Conservation (phyloP, 2,888 invertebrate genomes). For the Embidobia sp. region DNA sequence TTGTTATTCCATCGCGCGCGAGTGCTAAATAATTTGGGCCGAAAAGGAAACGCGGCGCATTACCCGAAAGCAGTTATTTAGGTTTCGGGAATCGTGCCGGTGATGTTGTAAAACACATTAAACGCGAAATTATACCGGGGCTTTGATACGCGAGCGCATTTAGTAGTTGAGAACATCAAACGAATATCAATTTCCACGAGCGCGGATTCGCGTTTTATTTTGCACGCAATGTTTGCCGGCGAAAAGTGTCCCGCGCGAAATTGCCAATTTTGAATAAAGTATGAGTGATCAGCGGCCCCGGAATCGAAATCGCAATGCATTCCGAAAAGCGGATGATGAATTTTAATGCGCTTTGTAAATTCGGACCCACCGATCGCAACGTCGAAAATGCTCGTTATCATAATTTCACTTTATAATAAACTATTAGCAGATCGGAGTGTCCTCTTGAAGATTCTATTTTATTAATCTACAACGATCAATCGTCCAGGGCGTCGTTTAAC, state of each 20-base stretch:
- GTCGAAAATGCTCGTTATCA: background rate
- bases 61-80: no score
- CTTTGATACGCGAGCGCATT: no score
- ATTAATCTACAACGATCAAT: no score
- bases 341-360: conserved; percentile 9
- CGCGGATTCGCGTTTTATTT: conserved; percentile 1
- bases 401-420: conserved; percentile 1
- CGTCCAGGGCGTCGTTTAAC: no score
- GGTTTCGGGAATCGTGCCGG: no score
- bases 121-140: conserved; percentile 8
- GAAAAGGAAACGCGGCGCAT: no score
- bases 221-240: background rate
- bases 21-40: background rate
- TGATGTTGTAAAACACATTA: no score
- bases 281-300: background rate
- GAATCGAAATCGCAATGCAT: conserved; percentile 12
- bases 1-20: background rate
- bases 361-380: background rate
- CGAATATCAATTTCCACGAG: conserved; percentile 11
- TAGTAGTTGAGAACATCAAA: conserved; percentile 4
- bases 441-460: no score
- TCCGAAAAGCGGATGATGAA: conserved; percentile 8
- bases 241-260: background rate
- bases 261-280: conserved; percentile 7
- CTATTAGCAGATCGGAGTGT: background rate